phyloP scores from a whole-genome alignment of 2,113 vertebrate species.

The Rhinoptilus africanus region DNA sequence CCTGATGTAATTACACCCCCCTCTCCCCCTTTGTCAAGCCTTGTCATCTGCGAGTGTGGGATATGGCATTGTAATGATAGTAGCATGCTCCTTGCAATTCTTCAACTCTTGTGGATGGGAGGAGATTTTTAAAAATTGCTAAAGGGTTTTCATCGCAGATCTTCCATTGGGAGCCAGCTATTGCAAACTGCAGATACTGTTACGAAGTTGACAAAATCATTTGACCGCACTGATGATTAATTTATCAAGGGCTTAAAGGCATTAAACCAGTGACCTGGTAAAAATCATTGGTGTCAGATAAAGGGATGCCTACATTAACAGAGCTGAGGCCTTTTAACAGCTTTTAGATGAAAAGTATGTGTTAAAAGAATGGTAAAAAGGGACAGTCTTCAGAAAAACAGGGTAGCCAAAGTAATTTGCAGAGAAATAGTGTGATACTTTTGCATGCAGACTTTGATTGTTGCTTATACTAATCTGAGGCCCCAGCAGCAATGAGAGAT shows the following conservation, averaged over 20 bases:
- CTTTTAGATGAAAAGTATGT: neutral
- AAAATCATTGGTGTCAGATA: conserved; percentile 46
- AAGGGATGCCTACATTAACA: conserved; percentile 27
- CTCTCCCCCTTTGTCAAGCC: fast-evolving
- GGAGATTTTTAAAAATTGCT: neutral
- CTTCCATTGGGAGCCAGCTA: neutral
- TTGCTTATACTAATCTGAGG: neutral
- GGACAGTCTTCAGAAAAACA: neutral
- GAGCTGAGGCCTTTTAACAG: conserved; percentile 34
- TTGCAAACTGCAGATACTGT: conserved; percentile 40
- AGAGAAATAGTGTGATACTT: neutral
- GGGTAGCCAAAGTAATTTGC: neutral
- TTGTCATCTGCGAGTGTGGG: neutral
- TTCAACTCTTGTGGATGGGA: neutral
- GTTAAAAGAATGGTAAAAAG: conserved; percentile 3
- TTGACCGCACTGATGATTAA: conserved; percentile 60
- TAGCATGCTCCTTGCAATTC: neutral
- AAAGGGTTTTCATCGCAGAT: neutral
- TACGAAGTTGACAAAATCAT: conserved; percentile 52
- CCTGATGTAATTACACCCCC: neutral
- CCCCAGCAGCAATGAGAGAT: neutral
- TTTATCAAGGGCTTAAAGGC: conserved; percentile 66
- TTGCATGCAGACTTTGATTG: neutral
- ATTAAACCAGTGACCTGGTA: conserved; percentile 65
- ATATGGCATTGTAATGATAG: fast-evolving